Evolutionary conservation across 2,888 invertebrate genomes (phyloP), one percentile per base, ranked within the genome.

Genomic region (Caenorhabditis becei): DNA sequence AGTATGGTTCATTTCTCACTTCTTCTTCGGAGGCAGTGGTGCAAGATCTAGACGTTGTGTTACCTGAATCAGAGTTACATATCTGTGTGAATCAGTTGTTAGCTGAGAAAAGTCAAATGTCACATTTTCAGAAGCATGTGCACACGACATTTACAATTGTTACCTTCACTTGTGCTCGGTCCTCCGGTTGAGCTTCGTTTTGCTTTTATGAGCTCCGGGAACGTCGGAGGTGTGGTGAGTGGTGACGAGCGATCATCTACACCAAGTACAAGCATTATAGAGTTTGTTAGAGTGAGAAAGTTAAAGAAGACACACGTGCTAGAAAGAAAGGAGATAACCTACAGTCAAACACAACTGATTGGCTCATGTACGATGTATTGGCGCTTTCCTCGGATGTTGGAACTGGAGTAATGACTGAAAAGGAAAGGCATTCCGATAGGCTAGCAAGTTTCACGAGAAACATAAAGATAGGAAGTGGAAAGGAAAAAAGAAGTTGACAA

Each of bases 341-440:
- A 80, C 80, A 80, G 47, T 80, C 80, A 11, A 74, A 71, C 56
- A 74, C 69, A 58, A 72, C 79, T 58, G 79, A 79, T 37, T 70
- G 67, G 69, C 69, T 80, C 74, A 65, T 65, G 18, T 62, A 69
- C 53, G 80, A 80, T 14, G 74, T 74, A 47, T 63, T 69, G 66
- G 59, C 62, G 44, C 80, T 80, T 51, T 80, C 80, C 20, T 74
- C 69, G 26, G 72, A 79, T 5, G 69, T 56, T 37, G 47, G 69
- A 44, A 51, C 65, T 59, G 80, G 63, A 74, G 74, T 53, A 28
- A 35, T 2, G 54, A 77, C 58, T 49, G 53, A 62, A 62, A 67
- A 37, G 47, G 51, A 35, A 44, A 65, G 28, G 35, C 61, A 61
- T 41, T 56, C 72, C 24, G 24, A 28, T 32, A 71, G 58, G n/a